These are phyloP conservation scores for Creontiades dilutus DNA, from an alignment of 2,888 invertebrate species.

Conservation along the genomic window DNA sequence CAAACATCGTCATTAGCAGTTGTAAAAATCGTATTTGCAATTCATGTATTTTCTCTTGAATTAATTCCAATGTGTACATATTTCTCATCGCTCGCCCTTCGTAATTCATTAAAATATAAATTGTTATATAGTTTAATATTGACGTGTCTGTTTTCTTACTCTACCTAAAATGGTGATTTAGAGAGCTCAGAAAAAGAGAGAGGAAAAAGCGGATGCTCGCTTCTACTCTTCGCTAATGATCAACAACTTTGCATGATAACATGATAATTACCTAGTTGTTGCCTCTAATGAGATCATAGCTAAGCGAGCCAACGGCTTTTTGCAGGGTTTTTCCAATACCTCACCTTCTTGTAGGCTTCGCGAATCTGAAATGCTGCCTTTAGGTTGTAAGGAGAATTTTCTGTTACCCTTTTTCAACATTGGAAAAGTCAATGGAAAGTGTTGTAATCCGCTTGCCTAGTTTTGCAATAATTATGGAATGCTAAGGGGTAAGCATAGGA, in stretches of 20 bases:
- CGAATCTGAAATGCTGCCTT: too few species aligned
- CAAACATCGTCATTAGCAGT: constrained; percentile 79
- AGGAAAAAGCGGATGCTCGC: background rate
- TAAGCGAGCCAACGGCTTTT: background rate
- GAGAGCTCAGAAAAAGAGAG: too few species aligned
- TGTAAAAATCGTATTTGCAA: constrained; percentile 12
- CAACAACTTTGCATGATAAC: background rate
- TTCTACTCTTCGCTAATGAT: background rate
- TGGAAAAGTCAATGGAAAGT: too few species aligned
- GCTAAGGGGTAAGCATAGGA: too few species aligned
- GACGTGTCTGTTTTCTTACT: background rate
- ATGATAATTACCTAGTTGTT: background rate
- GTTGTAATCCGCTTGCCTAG: too few species aligned
- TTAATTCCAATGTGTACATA: constrained; percentile 35
- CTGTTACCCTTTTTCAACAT: too few species aligned
- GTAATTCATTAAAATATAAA: background rate
- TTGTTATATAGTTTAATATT: constrained; percentile 37
- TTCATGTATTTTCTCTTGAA: constrained; percentile 44
- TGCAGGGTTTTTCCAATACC: too few species aligned
- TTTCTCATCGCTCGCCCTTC: constrained; percentile 38
- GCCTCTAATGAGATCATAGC: constrained; percentile 1
- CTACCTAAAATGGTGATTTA: background rate
- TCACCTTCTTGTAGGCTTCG: background rate
- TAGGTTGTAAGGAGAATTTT: too few species aligned
- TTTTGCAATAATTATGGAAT: too few species aligned